Evolutionary conservation across 2,113 vertebrate genomes (phyloP).

Genomic region (Arvicanthis niloticus): DNA sequence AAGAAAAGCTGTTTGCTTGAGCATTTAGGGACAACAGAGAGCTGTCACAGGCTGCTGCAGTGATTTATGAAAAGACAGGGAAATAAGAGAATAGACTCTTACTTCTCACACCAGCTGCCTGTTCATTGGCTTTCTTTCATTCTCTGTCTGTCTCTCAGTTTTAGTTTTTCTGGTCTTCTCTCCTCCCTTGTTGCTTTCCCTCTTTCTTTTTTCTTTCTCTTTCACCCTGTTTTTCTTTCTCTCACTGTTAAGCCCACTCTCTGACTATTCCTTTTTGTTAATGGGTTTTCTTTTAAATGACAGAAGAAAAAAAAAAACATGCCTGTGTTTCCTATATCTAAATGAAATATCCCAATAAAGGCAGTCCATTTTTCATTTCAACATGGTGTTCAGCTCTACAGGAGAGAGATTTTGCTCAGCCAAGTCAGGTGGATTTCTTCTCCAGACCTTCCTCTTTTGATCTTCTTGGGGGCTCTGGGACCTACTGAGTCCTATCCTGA

Average conservation of each 20-base stretch:
- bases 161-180: constrained; percentile 81
- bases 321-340: constrained; percentile 30
- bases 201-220: constrained; percentile 62
- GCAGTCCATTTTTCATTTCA: constrained; percentile 35
- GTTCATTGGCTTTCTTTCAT: constrained; percentile 54
- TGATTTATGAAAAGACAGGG: constrained; percentile 89
- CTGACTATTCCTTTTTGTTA: constrained; percentile 48
- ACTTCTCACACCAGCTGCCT: constrained; percentile 89
- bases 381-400: background rate
- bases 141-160: constrained; percentile 47
- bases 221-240: constrained; percentile 43
- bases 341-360: constrained; percentile 12
- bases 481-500: background rate
- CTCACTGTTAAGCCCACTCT: constrained; percentile 66
- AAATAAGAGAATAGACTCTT: constrained; percentile 77
- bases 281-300: constrained; percentile 39
- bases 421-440: background rate
- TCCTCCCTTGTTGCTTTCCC: constrained; percentile 62
- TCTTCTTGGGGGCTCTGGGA: background rate
- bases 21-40: constrained; percentile 87
- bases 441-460: background rate
- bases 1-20: constrained; percentile 90
- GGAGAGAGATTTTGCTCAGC: background rate
- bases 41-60: constrained; percentile 86
- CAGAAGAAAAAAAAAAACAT: constrained; percentile 34